Evolutionary conservation across 1,140 invertebrate genomes (phyloP).

Genomic region (Aporrectodea caliginosa): DNA sequence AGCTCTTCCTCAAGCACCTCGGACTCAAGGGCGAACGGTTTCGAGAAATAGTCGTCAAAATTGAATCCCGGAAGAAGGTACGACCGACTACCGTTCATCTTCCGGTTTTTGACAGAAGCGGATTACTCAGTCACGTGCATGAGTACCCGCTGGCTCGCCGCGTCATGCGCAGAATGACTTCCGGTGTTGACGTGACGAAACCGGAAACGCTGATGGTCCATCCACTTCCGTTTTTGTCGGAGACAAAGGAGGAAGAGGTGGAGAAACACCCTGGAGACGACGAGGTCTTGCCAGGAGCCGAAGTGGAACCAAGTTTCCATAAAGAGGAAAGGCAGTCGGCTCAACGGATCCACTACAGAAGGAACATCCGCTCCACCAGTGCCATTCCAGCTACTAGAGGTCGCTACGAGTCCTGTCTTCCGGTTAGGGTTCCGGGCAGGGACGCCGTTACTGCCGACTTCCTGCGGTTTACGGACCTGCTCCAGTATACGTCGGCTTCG

Average conservation of each 20-base stretch:
- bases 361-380: not conserved
- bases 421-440: not conserved
- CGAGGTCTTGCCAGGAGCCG: not conserved
- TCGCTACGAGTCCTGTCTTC: not conserved
- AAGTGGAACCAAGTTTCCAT: not conserved
- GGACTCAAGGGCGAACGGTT: not conserved
- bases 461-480: not conserved
- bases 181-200: not conserved
- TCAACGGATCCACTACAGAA: not conserved
- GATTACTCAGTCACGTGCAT: too few species aligned
- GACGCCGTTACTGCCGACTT: not conserved
- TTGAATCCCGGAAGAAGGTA: not conserved
- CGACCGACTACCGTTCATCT: too few species aligned
- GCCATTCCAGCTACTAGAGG: not conserved
- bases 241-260: not conserved
- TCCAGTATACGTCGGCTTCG: not conserved
- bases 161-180: not conserved
- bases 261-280: not conserved
- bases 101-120: too few species aligned
- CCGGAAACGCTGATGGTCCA: not conserved
- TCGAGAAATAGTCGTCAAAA: not conserved
- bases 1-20: not conserved
- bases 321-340: not conserved
- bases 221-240: not conserved
- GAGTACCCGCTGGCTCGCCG: not conserved